Conservation (phyloP, 1,140 invertebrate genomes). For the Pectinophora gossypiella region DNA sequence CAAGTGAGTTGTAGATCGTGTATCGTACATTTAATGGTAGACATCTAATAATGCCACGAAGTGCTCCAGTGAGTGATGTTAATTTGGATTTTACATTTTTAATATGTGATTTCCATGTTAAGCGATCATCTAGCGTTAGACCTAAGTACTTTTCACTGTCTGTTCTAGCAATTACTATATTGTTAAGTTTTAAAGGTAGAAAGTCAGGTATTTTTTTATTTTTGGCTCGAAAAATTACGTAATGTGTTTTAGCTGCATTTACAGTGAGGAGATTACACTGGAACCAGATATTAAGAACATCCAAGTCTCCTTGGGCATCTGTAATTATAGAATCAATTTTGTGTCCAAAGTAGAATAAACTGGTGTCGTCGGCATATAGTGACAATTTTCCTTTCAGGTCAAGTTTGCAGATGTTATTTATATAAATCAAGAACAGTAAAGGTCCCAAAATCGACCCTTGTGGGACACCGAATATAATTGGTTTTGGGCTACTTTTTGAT, state of each 20-base stretch:
- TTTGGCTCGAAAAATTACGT: neutral
- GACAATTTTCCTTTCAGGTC: neutral
- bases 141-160: neutral
- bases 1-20: neutral
- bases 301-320: neutral
- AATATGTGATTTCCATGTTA: neutral
- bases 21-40: neutral
- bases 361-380: neutral
- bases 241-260: neutral
- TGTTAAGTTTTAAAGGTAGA: neutral
- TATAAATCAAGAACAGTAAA: neutral
- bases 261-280: neutral
- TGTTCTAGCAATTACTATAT: neutral
- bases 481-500: neutral
- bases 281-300: neutral
- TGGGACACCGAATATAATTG: neutral
- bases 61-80: neutral
- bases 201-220: neutral
- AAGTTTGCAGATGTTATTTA: neutral
- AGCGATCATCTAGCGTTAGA: neutral
- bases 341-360: neutral
- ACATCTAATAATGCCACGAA: neutral
- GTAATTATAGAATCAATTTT: neutral
- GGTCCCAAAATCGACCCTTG: neutral
- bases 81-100: neutral